Percentiles rank a stretch among this genome's conserved stretches.
These are phyloP conservation scores for Pocota personata DNA, from an alignment of 2,888 invertebrate species.

Conservation along the genomic window DNA sequence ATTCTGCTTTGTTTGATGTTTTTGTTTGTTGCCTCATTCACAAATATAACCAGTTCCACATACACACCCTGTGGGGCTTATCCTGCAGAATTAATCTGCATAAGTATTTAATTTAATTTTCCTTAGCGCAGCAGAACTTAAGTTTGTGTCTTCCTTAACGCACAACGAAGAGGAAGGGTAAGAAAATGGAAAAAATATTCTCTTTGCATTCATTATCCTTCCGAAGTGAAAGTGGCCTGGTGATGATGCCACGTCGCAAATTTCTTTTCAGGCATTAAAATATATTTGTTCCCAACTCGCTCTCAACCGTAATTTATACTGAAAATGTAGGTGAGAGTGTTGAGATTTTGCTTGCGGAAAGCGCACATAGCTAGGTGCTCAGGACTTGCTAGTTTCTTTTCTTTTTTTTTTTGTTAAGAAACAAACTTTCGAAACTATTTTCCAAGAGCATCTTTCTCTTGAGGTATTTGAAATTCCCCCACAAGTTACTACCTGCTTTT, in stretches of 20 bases:
- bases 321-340: constrained; percentile 28
- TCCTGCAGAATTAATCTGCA: constrained; percentile 63
- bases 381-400: constrained; percentile 5
- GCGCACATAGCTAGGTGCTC: constrained; percentile 7
- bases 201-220: constrained; percentile 34
- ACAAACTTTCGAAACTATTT: constrained; percentile 11
- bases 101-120: constrained; percentile 70
- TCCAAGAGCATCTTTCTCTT: neutral
- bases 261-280: neutral
- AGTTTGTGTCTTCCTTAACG: constrained; percentile 14
- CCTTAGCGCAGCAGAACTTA: constrained; percentile 44
- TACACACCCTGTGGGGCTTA: constrained; percentile 8
- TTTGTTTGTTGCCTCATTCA: constrained; percentile 28
- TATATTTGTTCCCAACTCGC: neutral
- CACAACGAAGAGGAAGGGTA: neutral
- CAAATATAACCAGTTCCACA: neutral
- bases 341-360: constrained; percentile 17
- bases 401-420: neutral
- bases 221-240: constrained; percentile 42
- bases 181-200: constrained; percentile 36
- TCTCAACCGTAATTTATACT: constrained; percentile 24
- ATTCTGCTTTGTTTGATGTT: constrained; percentile 3
- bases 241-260: constrained; percentile 17
- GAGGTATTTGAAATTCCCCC: neutral
- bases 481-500: constrained; percentile 11